Conservation (phyloP, 2,888 invertebrate genomes). For the Orthonevra nobilis region DNA sequence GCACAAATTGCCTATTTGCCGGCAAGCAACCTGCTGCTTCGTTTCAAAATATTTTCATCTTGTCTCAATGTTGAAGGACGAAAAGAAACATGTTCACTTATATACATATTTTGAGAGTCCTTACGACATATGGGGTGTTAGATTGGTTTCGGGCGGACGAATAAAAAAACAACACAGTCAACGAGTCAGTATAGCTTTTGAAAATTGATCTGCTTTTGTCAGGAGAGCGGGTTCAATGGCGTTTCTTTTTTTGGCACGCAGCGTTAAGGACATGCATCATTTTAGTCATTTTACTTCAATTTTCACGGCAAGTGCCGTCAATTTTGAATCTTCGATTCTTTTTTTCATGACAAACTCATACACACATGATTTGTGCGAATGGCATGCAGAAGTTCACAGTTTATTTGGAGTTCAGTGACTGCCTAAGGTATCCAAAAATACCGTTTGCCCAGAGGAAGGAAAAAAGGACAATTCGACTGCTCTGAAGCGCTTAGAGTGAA, state of each 20-base stretch:
- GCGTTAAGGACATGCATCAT: conserved; percentile 30
- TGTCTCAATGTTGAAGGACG: too few species aligned
- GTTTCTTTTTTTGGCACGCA: conserved; percentile 19
- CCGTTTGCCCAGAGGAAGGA: too few species aligned
- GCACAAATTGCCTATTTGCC: conserved; percentile 26
- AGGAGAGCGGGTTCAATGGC: background rate
- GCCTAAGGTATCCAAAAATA: background rate
- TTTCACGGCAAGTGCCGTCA: conserved; percentile 33
- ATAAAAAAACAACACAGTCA: background rate
- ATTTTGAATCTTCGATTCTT: conserved; percentile 7
- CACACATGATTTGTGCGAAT: background rate
- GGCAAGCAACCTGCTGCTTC: background rate
- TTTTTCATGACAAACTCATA: background rate
- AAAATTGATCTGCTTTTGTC: background rate
- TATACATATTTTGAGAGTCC: background rate
- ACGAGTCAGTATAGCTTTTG: too few species aligned
- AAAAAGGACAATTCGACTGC: too few species aligned
- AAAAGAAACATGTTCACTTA: background rate
- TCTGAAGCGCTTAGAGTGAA: too few species aligned
- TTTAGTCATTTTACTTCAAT: conserved; percentile 35
- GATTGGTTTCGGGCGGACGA: conserved; percentile 30
- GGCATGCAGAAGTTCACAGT: conserved; percentile 4
- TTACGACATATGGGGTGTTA: conserved; percentile 27
- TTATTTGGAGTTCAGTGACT: conserved; percentile 1
- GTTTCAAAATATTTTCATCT: background rate